Percentiles rank a stretch among this genome's conserved stretches.
Evolutionary conservation across 2,888 invertebrate species (phyloP).

Genomic region (Tuberolachnus salignus): DNA sequence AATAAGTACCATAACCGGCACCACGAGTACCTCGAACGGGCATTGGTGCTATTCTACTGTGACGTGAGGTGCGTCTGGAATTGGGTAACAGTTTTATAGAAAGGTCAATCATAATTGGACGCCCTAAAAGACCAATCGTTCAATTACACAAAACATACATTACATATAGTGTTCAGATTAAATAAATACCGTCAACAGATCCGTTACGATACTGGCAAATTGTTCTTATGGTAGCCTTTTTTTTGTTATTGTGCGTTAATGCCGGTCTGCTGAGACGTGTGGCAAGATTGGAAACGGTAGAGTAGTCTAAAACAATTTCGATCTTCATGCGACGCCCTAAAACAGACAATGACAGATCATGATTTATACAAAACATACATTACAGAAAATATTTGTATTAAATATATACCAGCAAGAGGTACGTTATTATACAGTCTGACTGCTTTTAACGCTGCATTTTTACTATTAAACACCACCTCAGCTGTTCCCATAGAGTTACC

Average conservation of each 20-base stretch:
- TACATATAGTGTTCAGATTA: too few species aligned
- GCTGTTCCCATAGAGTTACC: conserved; percentile 96
- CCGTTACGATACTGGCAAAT: too few species aligned
- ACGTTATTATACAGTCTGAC: conserved; percentile 98
- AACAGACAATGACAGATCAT: conserved; percentile 53
- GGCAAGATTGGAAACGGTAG: conserved; percentile 62
- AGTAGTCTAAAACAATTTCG: conserved; percentile 84
- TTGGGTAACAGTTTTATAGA: conserved; percentile 70
- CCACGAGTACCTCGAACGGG: conserved; percentile 54
- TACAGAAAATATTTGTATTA: background rate
- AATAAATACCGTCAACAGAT: too few species aligned
- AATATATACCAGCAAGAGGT: conserved; percentile 81
- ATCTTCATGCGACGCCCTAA: conserved; percentile 89
- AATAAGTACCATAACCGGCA: conserved; percentile 41
- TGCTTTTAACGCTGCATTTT: conserved; percentile 91
- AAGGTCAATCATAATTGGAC: conserved; percentile 93
- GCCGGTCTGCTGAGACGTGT: conserved; percentile 60
- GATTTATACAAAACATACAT: too few species aligned
- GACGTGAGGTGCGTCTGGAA: conserved; percentile 59
- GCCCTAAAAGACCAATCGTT: conserved; percentile 64
- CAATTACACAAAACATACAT: too few species aligned
- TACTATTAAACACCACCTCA: conserved; percentile 92
- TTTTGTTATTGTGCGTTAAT: too few species aligned
- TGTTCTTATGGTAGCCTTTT: too few species aligned
- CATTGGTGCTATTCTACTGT: conserved; percentile 61